Evolutionary conservation across 2,113 vertebrate species (phyloP).

Genomic region (Antechinus stuartii): DNA sequence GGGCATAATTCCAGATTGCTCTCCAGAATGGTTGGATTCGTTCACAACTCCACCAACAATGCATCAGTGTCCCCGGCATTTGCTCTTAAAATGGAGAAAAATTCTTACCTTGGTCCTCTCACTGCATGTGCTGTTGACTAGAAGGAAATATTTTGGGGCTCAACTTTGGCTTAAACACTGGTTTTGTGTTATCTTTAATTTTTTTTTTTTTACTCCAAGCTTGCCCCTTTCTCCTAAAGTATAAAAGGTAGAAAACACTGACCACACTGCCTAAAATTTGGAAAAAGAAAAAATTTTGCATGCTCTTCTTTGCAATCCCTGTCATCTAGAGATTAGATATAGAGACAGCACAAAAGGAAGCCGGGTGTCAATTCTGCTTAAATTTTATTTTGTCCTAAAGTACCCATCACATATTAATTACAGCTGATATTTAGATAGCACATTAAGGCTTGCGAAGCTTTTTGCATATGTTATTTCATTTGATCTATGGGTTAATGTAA

Average conservation of each 20-base stretch:
- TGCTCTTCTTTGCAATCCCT: not conserved
- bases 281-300: not conserved
- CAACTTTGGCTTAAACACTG: slow-evolving; percentile 68
- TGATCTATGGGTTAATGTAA: not conserved
- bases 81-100: slow-evolving; percentile 68
- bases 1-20: too few species aligned
- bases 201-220: not conserved
- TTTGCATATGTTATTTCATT: not conserved
- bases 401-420: not conserved
- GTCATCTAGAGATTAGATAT: not conserved
- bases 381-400: not conserved
- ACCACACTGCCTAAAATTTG: not conserved
- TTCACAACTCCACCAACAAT: too few species aligned
- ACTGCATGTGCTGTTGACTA: slow-evolving; percentile 67
- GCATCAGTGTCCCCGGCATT: not conserved
- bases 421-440: not conserved
- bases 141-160: slow-evolving; percentile 49
- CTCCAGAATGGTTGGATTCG: too few species aligned
- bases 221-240: not conserved
- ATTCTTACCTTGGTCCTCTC: slow-evolving; percentile 76
- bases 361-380: not conserved
- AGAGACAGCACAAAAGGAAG: not conserved
- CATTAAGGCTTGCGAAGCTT: not conserved
- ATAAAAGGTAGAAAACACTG: slow-evolving; percentile 39
- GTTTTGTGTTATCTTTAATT: not conserved